Conservation (phyloP, 2,888 invertebrate species). For the Liopterus haemorrhoidalis region DNA sequence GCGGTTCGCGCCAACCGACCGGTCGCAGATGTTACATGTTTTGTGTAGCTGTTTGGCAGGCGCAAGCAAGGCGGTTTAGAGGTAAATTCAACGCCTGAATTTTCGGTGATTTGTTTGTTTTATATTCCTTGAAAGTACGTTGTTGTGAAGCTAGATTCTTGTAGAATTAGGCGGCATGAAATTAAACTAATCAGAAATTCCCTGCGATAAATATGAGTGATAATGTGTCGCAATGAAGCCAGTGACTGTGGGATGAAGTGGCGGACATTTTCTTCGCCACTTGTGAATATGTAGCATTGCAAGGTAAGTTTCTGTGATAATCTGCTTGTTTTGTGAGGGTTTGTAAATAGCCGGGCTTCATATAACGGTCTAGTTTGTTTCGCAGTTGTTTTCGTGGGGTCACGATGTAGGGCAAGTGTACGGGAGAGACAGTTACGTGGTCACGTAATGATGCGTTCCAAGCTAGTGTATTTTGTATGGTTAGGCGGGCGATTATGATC, state of each 20-base stretch:
- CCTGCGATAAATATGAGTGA: conserved; percentile 17
- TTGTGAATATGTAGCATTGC: conserved; percentile 41
- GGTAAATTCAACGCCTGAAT: conserved; percentile 28
- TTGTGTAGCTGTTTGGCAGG: conserved; percentile 39
- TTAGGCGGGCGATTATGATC: conserved; percentile 1
- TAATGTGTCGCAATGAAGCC: conserved; percentile 19
- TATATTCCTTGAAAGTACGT: conserved; percentile 23
- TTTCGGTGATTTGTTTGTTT: conserved; percentile 27
- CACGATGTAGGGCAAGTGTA: conserved; percentile 4
- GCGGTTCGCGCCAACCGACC: conserved; percentile 47
- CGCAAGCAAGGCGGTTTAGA: conserved; percentile 35
- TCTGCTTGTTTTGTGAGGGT: conserved; percentile 23
- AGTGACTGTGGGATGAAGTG: conserved; percentile 41
- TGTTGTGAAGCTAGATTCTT: conserved; percentile 30
- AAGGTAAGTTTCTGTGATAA: conserved; percentile 31
- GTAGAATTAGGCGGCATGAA: conserved; percentile 22
- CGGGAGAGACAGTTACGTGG: conserved; percentile 18
- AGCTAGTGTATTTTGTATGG: conserved; percentile 13
- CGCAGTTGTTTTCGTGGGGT: neutral
- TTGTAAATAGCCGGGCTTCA: conserved; percentile 17
- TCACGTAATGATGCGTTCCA: conserved; percentile 18
- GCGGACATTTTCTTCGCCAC: conserved; percentile 46
- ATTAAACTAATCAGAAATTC: conserved; percentile 18
- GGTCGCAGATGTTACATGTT: conserved; percentile 49
- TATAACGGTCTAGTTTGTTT: conserved; percentile 5